These are phyloP conservation scores for Ranitomeya imitator DNA, from an alignment of 2,113 vertebrate species.

Conservation along the genomic window DNA sequence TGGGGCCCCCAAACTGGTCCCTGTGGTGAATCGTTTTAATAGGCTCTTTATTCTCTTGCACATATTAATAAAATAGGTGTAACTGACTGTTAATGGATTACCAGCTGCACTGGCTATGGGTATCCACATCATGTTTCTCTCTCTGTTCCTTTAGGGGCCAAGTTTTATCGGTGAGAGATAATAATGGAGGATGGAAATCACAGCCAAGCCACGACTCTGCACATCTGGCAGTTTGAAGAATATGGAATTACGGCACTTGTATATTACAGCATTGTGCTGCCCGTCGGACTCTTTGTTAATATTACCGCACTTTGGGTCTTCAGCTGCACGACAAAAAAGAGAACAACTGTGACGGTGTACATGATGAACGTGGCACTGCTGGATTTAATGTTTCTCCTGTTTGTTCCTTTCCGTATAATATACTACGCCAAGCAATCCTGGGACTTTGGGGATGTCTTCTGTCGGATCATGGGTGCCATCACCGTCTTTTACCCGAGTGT, in stretches of 20 bases:
- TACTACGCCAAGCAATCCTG: slow-evolving; percentile 82
- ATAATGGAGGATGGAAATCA: slow-evolving; percentile 59
- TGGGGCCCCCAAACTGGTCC: too few species aligned
- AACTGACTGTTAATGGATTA: neutral
- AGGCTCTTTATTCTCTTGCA: too few species aligned
- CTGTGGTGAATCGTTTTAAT: too few species aligned
- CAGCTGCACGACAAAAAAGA: slow-evolving; percentile 92
- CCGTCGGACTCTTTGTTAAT: slow-evolving; percentile 85
- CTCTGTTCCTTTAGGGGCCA: slow-evolving; percentile 3
- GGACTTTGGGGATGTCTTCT: slow-evolving; percentile 88
- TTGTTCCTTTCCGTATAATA: slow-evolving; percentile 86
- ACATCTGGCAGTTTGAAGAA: slow-evolving; percentile 72
- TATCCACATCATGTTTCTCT: neutral
- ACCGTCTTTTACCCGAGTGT: slow-evolving; percentile 92
- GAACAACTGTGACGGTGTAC: slow-evolving; percentile 89
- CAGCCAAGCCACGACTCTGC: slow-evolving; percentile 52
- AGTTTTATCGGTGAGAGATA: neutral
- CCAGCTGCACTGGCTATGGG: neutral
- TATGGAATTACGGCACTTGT: slow-evolving; percentile 80
- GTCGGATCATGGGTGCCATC: slow-evolving; percentile 80
- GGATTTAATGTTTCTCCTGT: slow-evolving; percentile 84
- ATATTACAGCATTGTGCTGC: slow-evolving; percentile 85
- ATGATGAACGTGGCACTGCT: slow-evolving; percentile 95
- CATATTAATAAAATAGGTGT: neutral
- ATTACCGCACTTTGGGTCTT: slow-evolving; percentile 93